Evolutionary conservation across 1,140 invertebrate genomes (phyloP), one percentile per base, ranked within the genome.

Genomic region (Tetraneura akinire): DNA sequence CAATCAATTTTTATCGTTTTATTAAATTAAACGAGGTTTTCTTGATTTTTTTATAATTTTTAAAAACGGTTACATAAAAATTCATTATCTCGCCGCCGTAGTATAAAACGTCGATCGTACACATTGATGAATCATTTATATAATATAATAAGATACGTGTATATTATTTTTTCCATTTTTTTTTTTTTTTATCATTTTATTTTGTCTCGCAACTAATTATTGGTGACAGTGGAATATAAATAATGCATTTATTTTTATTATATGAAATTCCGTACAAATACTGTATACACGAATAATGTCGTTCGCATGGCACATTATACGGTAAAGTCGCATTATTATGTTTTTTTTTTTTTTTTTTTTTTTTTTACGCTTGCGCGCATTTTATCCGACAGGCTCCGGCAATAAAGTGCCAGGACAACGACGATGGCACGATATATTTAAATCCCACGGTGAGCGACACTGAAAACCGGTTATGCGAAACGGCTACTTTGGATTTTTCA

Each of bases 21-120:
- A 57, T 57, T 57, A 21, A 3, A 57, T 26, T 11, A 0, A 57
- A 9, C 23, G 51, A 18, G 51, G 8, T 21, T 18, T 18, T 14
- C n/a, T 51, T 53, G 18, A 53, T 53, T 51, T 57, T 13, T 57
- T 57, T 57, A n/a, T n/a, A n/a, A n/a, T n/a, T 23, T 57, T 57
- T 57, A 9, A 4, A 6, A 4, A 1, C 2, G 3, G 4, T 18
- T 8, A 57, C 21, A 57, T 23, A 57, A 23, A 57, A 57, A n/a
- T 57, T n/a, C 21, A 57, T 57, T 57, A 57, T 26, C 21, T 23
- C 9, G 3, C 5, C 21, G 21, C n/a, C n/a, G n/a, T n/a, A n/a
- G n/a, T n/a, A n/a, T 57, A 23, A 26, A 57, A 26, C 53, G 21
- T 57, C 9, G 8, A 8, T 3, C 53, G 53, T 1, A 11, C 26